These are phyloP conservation scores for Dione juno DNA, from an alignment of 2,888 invertebrate species.

Conservation along the genomic window DNA sequence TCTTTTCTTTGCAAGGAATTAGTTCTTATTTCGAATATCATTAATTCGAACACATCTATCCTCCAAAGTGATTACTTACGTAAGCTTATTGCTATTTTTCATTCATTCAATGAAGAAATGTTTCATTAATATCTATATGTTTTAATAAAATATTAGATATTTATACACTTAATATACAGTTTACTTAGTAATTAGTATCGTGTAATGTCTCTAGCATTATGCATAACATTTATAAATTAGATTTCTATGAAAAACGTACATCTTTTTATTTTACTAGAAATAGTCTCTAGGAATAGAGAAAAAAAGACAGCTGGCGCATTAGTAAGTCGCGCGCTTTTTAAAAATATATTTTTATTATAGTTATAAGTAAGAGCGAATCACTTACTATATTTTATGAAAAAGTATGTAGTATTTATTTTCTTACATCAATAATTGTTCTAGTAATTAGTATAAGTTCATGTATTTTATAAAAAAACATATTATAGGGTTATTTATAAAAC, in stretches of 20 bases:
- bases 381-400: background rate
- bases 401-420: background rate
- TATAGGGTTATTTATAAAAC: no score
- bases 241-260: background rate
- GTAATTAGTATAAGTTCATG: no score
- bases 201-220: background rate
- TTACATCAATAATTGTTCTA: no score
- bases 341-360: background rate
- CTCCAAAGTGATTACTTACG: constrained; percentile 19
- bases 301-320: background rate
- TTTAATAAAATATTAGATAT: background rate
- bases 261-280: constrained; percentile 2
- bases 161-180: background rate
- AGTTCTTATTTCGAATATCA: constrained; percentile 15
- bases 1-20: constrained; percentile 9
- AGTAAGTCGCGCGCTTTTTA: background rate
- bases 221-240: background rate
- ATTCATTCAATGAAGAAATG: constrained; percentile 1
- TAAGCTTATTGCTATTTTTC: constrained; percentile 14
- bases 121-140: background rate
- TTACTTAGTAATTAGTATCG: background rate
- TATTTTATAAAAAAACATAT: no score
- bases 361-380: background rate
- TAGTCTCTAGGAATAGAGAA: constrained; percentile 7
- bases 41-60: constrained; percentile 5